These are phyloP conservation scores for Adelphocoris suturalis DNA, from an alignment of 2,888 invertebrate genomes.

Conservation along the genomic window DNA sequence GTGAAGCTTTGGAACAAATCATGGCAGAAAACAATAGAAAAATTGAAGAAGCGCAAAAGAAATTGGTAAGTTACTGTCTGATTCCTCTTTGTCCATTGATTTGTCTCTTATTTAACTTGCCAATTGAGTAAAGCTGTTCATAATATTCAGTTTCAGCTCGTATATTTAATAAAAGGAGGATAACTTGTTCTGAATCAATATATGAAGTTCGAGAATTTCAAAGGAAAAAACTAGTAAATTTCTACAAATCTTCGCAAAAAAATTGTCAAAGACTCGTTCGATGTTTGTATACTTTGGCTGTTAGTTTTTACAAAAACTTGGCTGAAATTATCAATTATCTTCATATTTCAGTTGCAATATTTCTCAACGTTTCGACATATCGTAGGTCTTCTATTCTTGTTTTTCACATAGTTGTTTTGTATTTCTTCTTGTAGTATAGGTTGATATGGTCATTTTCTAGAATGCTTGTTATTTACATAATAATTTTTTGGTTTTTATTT, in stretches of 20 bases:
- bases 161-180: constrained; percentile 51
- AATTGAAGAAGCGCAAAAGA: constrained; percentile 97
- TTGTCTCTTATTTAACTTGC: neutral
- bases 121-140: constrained; percentile 52
- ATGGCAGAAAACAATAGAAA: constrained; percentile 98
- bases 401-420: neutral
- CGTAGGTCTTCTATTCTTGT: neutral
- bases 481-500: too few relatives aligned
- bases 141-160: constrained; percentile 57
- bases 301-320: neutral
- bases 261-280: neutral
- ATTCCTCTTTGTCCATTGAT: constrained; percentile 46
- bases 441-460: too few relatives aligned
- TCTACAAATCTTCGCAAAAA: constrained; percentile 8
- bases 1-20: constrained; percentile 96
- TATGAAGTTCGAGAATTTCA: constrained; percentile 51
- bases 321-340: constrained; percentile 51
- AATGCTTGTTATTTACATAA: too few relatives aligned
- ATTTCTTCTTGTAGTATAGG: neutral
- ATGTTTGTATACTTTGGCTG: constrained; percentile 10
- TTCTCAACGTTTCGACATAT: too few relatives aligned
- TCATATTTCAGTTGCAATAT: too few relatives aligned
- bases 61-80: constrained; percentile 85
- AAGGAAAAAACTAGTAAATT: constrained; percentile 18
- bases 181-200: constrained; percentile 49